phyloP scores from a whole-genome alignment of 1,140 invertebrate genomes.

The Zelostemma sp. region DNA sequence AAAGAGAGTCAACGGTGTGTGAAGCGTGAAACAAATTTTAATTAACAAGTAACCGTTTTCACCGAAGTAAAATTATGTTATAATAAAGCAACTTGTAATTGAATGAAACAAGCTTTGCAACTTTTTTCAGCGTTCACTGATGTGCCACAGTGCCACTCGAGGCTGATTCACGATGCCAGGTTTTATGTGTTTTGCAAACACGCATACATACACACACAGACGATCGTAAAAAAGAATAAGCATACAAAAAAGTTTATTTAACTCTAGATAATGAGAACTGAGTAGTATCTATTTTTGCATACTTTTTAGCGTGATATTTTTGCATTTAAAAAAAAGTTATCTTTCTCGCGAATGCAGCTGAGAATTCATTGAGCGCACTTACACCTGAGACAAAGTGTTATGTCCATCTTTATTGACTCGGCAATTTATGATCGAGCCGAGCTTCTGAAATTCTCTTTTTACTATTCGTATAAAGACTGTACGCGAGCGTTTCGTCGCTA shows the following conservation, averaged over 20 bases:
- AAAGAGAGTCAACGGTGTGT: background rate
- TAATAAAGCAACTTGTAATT: background rate
- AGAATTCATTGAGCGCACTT: conserved; percentile 9
- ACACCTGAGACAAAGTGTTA: conserved; percentile 41
- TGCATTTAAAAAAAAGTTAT: too few relatives aligned
- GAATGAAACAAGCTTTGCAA: background rate
- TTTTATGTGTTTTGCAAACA: background rate
- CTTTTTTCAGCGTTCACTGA: background rate
- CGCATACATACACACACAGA: too few relatives aligned
- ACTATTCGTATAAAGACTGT: conserved; percentile 7
- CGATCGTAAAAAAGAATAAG: too few relatives aligned
- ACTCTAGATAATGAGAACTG: too few relatives aligned
- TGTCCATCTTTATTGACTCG: conserved; percentile 33
- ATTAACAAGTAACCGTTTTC: background rate
- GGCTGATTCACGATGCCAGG: background rate
- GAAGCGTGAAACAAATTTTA: background rate
- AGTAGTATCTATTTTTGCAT: too few relatives aligned
- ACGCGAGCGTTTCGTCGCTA: background rate
- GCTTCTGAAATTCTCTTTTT: conserved; percentile 2
- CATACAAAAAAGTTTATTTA: too few relatives aligned
- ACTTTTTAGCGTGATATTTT: too few relatives aligned
- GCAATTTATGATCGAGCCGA: conserved; percentile 20
- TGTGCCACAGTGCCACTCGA: background rate
- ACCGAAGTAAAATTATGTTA: background rate
- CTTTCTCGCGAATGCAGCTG: background rate